These are phyloP conservation scores for Amblyjoppa proteus DNA, from an alignment of 2,888 invertebrate genomes.

Conservation along the genomic window DNA sequence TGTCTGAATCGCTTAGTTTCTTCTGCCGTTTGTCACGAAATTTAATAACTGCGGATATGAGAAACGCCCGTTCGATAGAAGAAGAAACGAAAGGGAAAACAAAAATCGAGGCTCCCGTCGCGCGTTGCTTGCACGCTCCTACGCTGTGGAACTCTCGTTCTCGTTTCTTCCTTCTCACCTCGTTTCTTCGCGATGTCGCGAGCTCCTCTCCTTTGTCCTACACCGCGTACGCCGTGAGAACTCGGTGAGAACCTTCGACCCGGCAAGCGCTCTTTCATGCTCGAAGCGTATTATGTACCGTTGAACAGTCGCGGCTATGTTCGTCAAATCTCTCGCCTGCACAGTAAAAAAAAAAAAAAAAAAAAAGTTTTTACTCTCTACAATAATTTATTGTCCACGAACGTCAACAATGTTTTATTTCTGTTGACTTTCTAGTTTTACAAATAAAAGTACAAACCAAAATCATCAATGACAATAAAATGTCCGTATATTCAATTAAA, in stretches of 20 bases:
- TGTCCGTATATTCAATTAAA: too few species aligned
- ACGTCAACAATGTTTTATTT: too few species aligned
- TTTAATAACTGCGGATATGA: slow-evolving; percentile 61
- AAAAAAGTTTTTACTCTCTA: too few species aligned
- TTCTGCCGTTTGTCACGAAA: slow-evolving; percentile 56
- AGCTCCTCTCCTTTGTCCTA: slow-evolving; percentile 23
- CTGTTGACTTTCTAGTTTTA: too few species aligned
- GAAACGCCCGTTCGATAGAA: slow-evolving; percentile 49
- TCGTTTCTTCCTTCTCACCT: slow-evolving; percentile 34
- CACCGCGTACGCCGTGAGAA: slow-evolving; percentile 47
- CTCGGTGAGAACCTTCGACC: slow-evolving; percentile 56
- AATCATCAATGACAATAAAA: too few species aligned
- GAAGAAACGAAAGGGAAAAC: neutral
- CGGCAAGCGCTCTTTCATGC: slow-evolving; percentile 6
- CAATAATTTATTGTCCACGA: too few species aligned
- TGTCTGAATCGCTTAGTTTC: slow-evolving; percentile 10
- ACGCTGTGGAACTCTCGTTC: slow-evolving; percentile 25
- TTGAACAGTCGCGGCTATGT: slow-evolving; percentile 6
- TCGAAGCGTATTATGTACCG: slow-evolving; percentile 39
- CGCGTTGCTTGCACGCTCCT: neutral
- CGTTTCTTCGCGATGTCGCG: slow-evolving; percentile 27
- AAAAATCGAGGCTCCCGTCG: slow-evolving; percentile 16
- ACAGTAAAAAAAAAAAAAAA: too few species aligned
- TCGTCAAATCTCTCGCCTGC: neutral
- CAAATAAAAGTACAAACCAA: too few species aligned